A percentile compares a stretch with the other conserved stretches of the same genome.
These are phyloP conservation scores for Sylvia borin DNA, from an alignment of 2,797 vertebrate species.

Conservation along the genomic window DNA sequence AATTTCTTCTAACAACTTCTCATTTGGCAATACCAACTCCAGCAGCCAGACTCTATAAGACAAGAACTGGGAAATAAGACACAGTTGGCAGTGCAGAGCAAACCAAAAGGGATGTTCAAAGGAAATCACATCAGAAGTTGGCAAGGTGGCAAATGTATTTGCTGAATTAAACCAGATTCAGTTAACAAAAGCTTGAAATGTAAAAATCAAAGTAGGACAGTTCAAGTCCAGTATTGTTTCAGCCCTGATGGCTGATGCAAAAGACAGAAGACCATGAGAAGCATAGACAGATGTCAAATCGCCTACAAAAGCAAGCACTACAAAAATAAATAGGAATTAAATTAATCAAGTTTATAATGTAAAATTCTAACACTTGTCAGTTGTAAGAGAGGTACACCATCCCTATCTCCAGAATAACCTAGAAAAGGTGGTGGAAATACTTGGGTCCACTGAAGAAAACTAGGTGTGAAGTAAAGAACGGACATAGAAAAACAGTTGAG, in stretches of 20 bases:
- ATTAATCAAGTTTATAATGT: neutral
- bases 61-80: conserved; percentile 42
- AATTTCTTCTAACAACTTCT: conserved; percentile 1
- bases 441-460: neutral
- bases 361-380: neutral
- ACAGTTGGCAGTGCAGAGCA: conserved; percentile 10
- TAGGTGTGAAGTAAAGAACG: neutral
- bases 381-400: neutral
- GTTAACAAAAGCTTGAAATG: conserved; percentile 6
- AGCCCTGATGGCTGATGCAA: neutral
- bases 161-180: conserved; percentile 24
- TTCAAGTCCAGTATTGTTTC: neutral
- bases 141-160: neutral
- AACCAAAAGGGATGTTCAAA: conserved; percentile 27
- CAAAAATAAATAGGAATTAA: neutral
- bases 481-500: neutral
- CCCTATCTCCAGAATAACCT: neutral
- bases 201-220: conserved; percentile 1
- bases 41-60: conserved; percentile 5
- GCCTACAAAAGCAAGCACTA: neutral
- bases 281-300: neutral
- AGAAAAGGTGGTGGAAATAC: neutral
- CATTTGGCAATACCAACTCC: conserved; percentile 3
- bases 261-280: neutral
- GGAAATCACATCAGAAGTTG: conserved; percentile 43